Conservation (phyloP, 2,797 vertebrate genomes). For the Coregonus sp. region DNA sequence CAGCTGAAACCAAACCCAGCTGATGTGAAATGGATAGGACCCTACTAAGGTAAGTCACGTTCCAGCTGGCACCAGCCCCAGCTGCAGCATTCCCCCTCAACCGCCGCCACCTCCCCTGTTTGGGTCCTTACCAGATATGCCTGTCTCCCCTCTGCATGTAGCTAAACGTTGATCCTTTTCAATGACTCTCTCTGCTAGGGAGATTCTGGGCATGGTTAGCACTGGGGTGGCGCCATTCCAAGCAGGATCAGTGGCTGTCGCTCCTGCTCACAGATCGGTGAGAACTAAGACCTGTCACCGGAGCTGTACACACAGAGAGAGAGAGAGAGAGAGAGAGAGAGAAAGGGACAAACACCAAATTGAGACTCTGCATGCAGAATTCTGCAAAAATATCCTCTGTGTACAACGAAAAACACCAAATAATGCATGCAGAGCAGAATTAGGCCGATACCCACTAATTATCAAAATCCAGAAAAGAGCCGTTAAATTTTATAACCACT, state of each 20-base stretch:
- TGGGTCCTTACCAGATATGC: constrained; percentile 53
- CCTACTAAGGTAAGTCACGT: constrained; percentile 44
- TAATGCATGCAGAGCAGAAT: too few species aligned
- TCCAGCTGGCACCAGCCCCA: constrained; percentile 66
- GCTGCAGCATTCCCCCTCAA: constrained; percentile 27
- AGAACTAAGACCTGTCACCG: constrained; percentile 51
- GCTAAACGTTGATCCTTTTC: constrained; percentile 67
- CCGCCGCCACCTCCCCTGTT: constrained; percentile 22
- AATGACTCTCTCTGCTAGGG: constrained; percentile 51
- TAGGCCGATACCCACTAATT: too few species aligned
- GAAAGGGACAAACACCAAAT: too few species aligned
- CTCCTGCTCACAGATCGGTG: constrained; percentile 56
- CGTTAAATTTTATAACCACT: too few species aligned
- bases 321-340: neutral
- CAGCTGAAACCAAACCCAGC: constrained; percentile 40
- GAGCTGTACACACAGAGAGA: constrained; percentile 31
- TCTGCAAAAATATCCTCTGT: too few species aligned
- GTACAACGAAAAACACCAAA: too few species aligned
- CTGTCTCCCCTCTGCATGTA: constrained; percentile 52
- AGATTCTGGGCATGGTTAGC: constrained; percentile 56
- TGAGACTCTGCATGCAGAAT: too few species aligned
- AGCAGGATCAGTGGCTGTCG: constrained; percentile 59
- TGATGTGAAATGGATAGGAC: constrained; percentile 60
- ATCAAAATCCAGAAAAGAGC: too few species aligned
- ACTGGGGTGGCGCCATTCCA: constrained; percentile 54